Evolutionary conservation across 2,888 invertebrate genomes (phyloP).

Genomic region (Prenolepis imparis): DNA sequence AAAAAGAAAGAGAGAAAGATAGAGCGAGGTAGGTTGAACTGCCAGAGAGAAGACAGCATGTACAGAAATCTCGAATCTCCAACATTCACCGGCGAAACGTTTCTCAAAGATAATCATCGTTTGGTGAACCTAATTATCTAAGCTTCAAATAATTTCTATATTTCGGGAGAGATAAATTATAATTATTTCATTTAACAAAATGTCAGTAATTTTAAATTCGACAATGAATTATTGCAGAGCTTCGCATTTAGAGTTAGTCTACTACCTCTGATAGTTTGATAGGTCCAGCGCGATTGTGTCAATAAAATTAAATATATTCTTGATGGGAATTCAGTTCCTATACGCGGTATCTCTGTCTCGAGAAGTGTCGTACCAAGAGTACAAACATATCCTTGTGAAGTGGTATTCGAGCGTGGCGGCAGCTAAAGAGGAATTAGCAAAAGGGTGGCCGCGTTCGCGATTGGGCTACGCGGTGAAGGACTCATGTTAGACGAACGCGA

Average conservation of each 20-base stretch:
- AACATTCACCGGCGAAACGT: neutral
- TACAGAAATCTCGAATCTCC: neutral
- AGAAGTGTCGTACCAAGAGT: slow-evolving; percentile 1
- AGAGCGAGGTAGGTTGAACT: neutral
- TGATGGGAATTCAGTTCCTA: slow-evolving; percentile 2
- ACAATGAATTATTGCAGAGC: neutral
- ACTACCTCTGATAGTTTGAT: no score
- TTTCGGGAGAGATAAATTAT: neutral
- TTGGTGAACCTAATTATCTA: slow-evolving; percentile 2
- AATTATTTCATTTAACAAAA: neutral
- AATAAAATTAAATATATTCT: neutral
- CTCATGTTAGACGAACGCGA: slow-evolving; percentile 23
- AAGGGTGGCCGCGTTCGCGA: slow-evolving; percentile 69
- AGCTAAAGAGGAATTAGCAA: slow-evolving; percentile 66
- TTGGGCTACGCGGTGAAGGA: slow-evolving; percentile 61
- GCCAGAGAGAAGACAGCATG: neutral
- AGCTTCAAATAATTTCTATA: neutral
- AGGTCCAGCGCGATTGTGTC: neutral
- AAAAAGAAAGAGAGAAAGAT: neutral
- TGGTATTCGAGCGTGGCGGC: slow-evolving; percentile 66
- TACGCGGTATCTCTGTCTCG: slow-evolving; percentile 9
- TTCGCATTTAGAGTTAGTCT: neutral
- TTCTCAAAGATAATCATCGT: neutral
- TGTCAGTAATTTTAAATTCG: neutral
- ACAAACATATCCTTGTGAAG: slow-evolving; percentile 62